These are phyloP conservation scores for Aphidoletes aphidimyza DNA, from an alignment of 2,888 invertebrate genomes.

Conservation along the genomic window DNA sequence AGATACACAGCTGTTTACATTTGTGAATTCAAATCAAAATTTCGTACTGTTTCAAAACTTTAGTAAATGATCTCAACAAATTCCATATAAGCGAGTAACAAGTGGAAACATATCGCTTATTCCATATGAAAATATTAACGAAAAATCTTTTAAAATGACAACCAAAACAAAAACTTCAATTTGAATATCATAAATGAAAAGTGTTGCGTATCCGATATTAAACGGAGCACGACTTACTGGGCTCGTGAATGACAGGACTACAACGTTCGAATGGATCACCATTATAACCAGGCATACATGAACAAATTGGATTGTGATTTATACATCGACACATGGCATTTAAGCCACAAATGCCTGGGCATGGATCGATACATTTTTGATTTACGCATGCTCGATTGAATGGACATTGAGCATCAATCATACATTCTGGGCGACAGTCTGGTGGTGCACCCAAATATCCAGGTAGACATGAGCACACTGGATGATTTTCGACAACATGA, in stretches of 20 bases:
- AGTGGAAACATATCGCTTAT: too few species aligned
- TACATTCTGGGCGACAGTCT: slow-evolving; percentile 80
- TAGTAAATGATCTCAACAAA: too few species aligned
- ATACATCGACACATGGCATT: slow-evolving; percentile 78
- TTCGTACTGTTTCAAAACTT: too few species aligned
- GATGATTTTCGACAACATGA: slow-evolving; percentile 71
- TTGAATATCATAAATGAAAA: neutral
- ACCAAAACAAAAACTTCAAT: too few species aligned
- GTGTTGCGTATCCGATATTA: neutral
- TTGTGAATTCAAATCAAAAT: too few species aligned
- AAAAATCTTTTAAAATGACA: too few species aligned
- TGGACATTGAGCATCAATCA: slow-evolving; percentile 79
- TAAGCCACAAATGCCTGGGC: slow-evolving; percentile 78
- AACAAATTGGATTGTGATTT: slow-evolving; percentile 82
- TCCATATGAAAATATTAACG: neutral
- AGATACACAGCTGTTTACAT: too few species aligned
- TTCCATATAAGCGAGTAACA: too few species aligned
- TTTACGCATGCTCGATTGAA: slow-evolving; percentile 78
- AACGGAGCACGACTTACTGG: slow-evolving; percentile 63
- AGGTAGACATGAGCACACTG: slow-evolving; percentile 78
- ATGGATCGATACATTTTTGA: slow-evolving; percentile 80
- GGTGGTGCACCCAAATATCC: slow-evolving; percentile 79
- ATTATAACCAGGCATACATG: slow-evolving; percentile 74
- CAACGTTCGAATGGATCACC: slow-evolving; percentile 84
- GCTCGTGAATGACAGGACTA: slow-evolving; percentile 65